Evolutionary conservation across 2,113 vertebrate genomes (phyloP).

Genomic region (Sphyrna mokarran): DNA sequence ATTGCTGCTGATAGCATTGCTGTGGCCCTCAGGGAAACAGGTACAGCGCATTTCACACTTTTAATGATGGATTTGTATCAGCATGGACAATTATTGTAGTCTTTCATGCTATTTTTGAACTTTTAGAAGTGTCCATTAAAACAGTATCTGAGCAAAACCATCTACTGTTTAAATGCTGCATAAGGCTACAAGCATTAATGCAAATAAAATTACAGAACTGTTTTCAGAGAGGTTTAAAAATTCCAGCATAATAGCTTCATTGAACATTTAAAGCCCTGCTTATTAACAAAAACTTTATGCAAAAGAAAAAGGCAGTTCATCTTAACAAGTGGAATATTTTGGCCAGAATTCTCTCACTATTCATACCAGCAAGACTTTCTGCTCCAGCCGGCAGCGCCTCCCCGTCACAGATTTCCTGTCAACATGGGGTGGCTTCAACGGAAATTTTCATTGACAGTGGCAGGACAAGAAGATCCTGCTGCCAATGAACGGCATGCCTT

Average conservation of each 20-base stretch:
- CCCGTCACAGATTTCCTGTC: too few relatives aligned
- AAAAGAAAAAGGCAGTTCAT: neutral
- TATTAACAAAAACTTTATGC: neutral
- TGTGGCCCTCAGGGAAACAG: neutral
- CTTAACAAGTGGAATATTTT: neutral
- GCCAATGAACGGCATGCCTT: too few relatives aligned
- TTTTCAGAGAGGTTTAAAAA: neutral
- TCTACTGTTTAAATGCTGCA: neutral
- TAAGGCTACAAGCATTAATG: neutral
- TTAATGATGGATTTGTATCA: neutral
- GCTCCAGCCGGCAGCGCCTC: too few relatives aligned
- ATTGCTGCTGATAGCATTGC: neutral
- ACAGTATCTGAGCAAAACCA: neutral
- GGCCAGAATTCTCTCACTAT: too few relatives aligned
- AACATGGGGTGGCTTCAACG: too few relatives aligned
- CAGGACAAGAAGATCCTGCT: too few relatives aligned
- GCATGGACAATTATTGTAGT: neutral
- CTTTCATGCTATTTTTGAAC: neutral
- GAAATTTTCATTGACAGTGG: too few relatives aligned
- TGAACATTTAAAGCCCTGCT: neutral
- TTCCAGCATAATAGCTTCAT: neutral
- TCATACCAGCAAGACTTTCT: too few relatives aligned
- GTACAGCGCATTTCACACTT: neutral
- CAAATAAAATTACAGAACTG: neutral
- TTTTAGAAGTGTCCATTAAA: neutral